Percentiles rank a stretch among this genome's conserved stretches.
phyloP scores from a whole-genome alignment of 2,113 vertebrate species.

The Neodon shergylaensis region DNA sequence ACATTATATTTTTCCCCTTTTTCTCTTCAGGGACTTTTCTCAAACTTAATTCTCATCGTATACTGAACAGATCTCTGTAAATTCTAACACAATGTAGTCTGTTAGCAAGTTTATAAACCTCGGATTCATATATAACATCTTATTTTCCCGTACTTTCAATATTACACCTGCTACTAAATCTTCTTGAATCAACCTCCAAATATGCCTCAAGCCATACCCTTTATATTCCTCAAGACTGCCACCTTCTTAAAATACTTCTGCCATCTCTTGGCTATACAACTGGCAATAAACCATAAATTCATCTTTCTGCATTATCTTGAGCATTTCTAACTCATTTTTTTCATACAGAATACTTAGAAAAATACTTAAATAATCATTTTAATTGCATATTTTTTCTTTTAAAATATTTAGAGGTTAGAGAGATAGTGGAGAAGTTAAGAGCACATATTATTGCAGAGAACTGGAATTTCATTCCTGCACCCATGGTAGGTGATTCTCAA shows the following conservation, averaged over 20 bases:
- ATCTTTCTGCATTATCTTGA: conserved; percentile 4
- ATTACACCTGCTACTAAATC: neutral
- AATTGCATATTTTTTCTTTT: neutral
- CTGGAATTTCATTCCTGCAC: neutral
- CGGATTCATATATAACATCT: neutral
- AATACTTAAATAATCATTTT: conserved; percentile 32
- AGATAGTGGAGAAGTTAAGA: neutral
- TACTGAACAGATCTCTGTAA: conserved; percentile 6
- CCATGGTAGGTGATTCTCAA: too few species aligned
- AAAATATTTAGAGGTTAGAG: neutral
- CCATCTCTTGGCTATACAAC: neutral
- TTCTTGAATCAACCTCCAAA: conserved; percentile 8
- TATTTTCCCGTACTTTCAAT: neutral
- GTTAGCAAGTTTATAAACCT: conserved; percentile 33
- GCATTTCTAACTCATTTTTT: conserved; percentile 9
- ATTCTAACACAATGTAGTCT: neutral
- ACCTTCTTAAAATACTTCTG: neutral
- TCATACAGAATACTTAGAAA: neutral
- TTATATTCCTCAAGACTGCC: neutral
- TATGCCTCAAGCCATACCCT: neutral
- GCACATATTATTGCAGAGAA: neutral
- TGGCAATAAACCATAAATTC: neutral
- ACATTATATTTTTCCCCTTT: neutral
- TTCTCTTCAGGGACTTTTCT: conserved; percentile 52
- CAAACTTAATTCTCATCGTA: conserved; percentile 54